Base-by-base conservation (phyloP, 2,888 invertebrate genomes). In the Punctoribates punctum region DNA sequence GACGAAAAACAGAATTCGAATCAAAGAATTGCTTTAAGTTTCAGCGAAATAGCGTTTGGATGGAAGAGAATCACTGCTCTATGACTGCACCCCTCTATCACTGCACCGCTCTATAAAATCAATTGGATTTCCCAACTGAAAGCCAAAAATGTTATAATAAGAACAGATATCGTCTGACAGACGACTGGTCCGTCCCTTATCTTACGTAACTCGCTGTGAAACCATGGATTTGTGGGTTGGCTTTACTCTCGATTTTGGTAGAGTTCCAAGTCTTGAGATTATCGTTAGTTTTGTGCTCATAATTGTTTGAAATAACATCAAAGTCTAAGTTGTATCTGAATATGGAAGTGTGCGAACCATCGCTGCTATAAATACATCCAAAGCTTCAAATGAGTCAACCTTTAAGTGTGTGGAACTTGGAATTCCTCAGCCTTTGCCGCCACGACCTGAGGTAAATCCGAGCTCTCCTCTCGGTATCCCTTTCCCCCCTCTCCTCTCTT, bases 111-210 rank as follows among this genome's bases (percentile, higher is more conserved):
- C 9, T 62, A 34, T 62, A 62, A 62, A 62, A 34, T 62, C 17
- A 23, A 23, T 13, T 27, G 25, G 15, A 15, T 62, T 34, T 62
- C 13, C 27, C 3, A 27, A 62, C 62, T 62, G 62, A 46, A 23
- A 38, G 70, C 70, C 42, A 70, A 70, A 23, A 70, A 42, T 70
- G 70, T 42, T 70, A 46, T 70, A 70, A 70, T 70, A 70, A 70
- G 70, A 38, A 70, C 38, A 70, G 38, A 70, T 42, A 70, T 70
- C 23, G 38, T 70, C 70, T 70, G 70, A 42, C 70, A 23, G 70
- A 38, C 13, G 42, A 23, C n/a, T 20, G 8, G 42, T 8, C n/a
- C n/a, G 27, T 29, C 27, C 29, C 62, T 27, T 6, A 42, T 34
- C 5, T 23, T 70, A 38, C 70, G 46, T 38, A 42, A 70, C 20